These are phyloP conservation scores for Akabosia matsudoensis DNA, from an alignment of 1,140 invertebrate genomes.

Conservation along the genomic window DNA sequence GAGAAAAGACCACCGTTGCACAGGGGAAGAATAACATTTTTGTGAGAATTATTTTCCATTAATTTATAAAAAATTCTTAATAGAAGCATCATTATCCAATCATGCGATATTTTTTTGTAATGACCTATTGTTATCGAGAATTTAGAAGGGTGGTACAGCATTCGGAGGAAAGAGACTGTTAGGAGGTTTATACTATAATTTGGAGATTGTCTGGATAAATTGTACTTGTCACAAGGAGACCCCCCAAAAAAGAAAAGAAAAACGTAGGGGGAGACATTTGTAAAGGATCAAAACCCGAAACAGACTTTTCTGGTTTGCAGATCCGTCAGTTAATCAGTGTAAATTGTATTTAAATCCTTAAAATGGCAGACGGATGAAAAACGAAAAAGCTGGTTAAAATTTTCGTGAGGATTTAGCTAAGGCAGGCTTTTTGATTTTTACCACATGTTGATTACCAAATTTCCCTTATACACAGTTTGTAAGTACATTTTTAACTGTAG, in stretches of 20 bases:
- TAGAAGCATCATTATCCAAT: not conserved
- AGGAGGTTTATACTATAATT: not conserved
- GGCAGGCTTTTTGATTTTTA: too few species aligned
- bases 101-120: not conserved
- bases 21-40: too few species aligned
- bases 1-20: not conserved
- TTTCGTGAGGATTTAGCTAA: too few species aligned
- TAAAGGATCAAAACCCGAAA: slow-evolving; percentile 17
- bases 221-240: not conserved
- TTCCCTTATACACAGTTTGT: too few species aligned
- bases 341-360: not conserved
- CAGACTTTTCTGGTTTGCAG: slow-evolving; percentile 16
- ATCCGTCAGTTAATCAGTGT: not conserved
- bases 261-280: not conserved
- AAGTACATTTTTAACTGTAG: too few species aligned
- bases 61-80: not conserved
- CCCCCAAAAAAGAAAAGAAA: not conserved
- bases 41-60: not conserved
- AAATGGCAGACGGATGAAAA: not conserved
- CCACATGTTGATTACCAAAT: too few species aligned
- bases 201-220: slow-evolving; percentile 17
- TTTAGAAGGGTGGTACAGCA: not conserved
- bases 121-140: slow-evolving; percentile 2
- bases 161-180: not conserved
- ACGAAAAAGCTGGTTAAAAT: not conserved